These are phyloP conservation scores for Tetramorium parvispinum DNA, from an alignment of 1,140 invertebrate genomes.

Conservation along the genomic window DNA sequence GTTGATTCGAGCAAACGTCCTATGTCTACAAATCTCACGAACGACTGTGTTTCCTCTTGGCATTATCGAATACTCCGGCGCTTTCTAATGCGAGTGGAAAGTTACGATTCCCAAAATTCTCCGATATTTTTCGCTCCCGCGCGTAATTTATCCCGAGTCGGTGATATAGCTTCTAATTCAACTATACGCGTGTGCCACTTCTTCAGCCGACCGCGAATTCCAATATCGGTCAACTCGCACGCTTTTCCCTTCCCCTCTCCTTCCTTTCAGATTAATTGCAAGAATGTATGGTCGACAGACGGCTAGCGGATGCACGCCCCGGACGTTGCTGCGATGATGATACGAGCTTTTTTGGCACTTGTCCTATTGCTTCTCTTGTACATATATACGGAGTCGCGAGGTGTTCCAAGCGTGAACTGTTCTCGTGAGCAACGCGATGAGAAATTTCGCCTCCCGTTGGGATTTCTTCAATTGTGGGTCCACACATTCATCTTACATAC, in stretches of 20 bases:
- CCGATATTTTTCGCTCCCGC: not conserved
- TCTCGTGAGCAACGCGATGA: constrained; percentile 6
- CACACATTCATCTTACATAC: not conserved
- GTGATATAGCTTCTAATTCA: not conserved
- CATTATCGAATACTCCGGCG: not conserved
- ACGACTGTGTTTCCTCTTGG: not conserved
- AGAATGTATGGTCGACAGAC: not conserved
- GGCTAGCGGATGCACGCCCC: not conserved
- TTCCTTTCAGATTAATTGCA: constrained; percentile 5
- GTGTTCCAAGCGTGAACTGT: not conserved
- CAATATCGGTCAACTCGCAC: constrained; percentile 6
- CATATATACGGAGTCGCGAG: constrained; percentile 1
- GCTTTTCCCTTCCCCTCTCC: not conserved
- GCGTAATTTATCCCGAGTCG: too few relatives aligned
- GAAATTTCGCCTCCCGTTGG: not conserved
- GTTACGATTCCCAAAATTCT: not conserved
- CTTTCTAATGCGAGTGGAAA: not conserved
- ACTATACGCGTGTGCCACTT: not conserved
- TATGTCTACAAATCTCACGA: constrained; percentile 3
- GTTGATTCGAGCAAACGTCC: not conserved
- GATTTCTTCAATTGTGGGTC: not conserved
- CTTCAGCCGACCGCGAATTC: constrained; percentile 24
- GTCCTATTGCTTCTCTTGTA: constrained; percentile 43
- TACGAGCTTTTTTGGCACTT: constrained; percentile 51
- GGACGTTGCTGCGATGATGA: not conserved